Percentiles rank a stretch among this genome's conserved stretches.
These are phyloP conservation scores for Rousettus leschenaultii DNA, from an alignment of 2,113 vertebrate genomes.

Conservation along the genomic window DNA sequence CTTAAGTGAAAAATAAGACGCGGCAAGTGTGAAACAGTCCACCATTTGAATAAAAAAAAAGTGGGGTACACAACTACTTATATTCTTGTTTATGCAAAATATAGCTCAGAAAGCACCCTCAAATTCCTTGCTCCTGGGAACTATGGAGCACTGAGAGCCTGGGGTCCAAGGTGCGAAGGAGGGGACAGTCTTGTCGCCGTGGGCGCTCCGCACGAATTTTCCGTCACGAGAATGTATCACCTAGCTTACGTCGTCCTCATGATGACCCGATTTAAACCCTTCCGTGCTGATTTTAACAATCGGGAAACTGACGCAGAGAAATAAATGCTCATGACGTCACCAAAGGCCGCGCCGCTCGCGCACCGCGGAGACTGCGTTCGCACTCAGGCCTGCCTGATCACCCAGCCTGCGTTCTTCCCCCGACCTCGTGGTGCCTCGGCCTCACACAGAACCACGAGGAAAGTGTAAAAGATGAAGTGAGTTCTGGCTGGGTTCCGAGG, in stretches of 20 bases:
- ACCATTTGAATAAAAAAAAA: neutral
- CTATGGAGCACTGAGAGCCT: neutral
- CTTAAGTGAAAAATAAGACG: neutral
- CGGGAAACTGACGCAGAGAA: neutral
- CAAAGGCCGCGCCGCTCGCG: neutral
- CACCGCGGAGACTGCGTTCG: neutral
- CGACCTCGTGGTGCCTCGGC: neutral
- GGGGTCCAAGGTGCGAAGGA: neutral
- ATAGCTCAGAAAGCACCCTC: neutral
- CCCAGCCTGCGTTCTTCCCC: neutral
- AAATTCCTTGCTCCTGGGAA: neutral
- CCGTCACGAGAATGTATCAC: neutral
- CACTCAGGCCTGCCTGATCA: neutral
- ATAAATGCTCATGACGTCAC: neutral
- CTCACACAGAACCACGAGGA: neutral
- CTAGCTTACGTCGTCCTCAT: neutral
- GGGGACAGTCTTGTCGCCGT: neutral
- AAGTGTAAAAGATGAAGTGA: neutral
- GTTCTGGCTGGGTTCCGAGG: neutral
- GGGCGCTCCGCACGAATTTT: neutral
- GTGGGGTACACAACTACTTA: neutral
- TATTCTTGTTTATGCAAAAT: neutral
- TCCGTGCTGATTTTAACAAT: constrained; percentile 8
- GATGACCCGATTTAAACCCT: neutral
- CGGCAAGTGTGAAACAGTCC: neutral